These are phyloP conservation scores for Acleris emargana DNA, from an alignment of 2,888 invertebrate genomes.

Conservation along the genomic window DNA sequence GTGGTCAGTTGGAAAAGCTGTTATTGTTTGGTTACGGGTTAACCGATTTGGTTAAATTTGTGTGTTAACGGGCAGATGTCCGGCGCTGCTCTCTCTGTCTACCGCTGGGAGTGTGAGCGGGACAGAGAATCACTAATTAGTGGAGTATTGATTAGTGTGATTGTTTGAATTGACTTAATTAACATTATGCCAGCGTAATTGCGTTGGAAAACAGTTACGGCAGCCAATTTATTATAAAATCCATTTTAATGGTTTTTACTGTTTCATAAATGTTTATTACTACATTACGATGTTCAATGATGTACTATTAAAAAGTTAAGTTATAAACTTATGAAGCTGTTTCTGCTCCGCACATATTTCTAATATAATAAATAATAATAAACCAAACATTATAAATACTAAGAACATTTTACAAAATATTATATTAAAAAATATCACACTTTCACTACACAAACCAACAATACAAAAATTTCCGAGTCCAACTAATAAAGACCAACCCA, in stretches of 20 bases:
- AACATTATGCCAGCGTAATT: conserved; percentile 45
- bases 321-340: no score
- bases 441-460: background rate
- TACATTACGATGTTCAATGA: no score
- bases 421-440: background rate
- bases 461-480: background rate
- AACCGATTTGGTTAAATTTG: conserved; percentile 83
- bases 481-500: conserved; percentile 50
- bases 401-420: background rate
- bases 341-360: no score
- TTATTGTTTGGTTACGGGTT: conserved; percentile 83
- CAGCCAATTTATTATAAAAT: conserved; percentile 13
- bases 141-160: conserved; percentile 70
- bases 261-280: no score
- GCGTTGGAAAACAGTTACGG: conserved; percentile 30
- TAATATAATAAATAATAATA: background rate
- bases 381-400: background rate
- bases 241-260: background rate
- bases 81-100: conserved; percentile 61
- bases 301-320: no score
- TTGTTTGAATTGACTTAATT: conserved; percentile 65
- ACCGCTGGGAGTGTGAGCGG: conserved; percentile 44
- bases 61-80: conserved; percentile 79
- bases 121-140: conserved; percentile 61
- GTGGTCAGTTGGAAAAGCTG: conserved; percentile 80